Percentiles rank a stretch among this genome's conserved stretches.
Conservation (phyloP, 2,888 invertebrate species). For the Caradrina clavipalpis region DNA sequence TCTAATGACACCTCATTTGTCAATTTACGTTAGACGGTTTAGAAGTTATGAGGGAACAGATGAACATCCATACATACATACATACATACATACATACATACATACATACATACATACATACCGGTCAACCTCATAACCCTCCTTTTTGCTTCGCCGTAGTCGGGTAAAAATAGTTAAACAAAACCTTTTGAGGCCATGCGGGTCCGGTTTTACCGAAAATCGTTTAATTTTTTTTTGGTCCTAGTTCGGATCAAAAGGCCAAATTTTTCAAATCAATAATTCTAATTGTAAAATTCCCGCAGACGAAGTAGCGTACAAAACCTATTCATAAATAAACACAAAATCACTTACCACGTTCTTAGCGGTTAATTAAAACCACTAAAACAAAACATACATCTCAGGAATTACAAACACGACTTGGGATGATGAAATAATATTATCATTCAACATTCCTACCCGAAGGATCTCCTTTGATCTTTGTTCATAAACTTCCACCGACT, state of each 20-base stretch:
- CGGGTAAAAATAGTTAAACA: too few species aligned
- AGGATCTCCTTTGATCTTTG: conserved; percentile 48
- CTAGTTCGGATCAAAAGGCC: not conserved
- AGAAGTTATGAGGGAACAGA: too few species aligned
- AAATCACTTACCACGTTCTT: not conserved
- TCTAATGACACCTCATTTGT: too few species aligned
- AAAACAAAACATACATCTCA: conserved; percentile 13
- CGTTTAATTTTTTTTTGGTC: not conserved
- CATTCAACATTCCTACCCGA: conserved; percentile 39
- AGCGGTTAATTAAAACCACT: conserved; percentile 21
- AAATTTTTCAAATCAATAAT: not conserved
- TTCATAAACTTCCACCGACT: conserved; percentile 35
- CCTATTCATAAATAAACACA: not conserved
- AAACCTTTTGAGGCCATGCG: too few species aligned
- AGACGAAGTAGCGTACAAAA: too few species aligned
- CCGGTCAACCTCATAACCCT: too few species aligned
- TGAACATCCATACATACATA: too few species aligned
- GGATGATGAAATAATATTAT: conserved; percentile 53
- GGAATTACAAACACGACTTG: conserved; percentile 38
- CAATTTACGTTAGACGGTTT: too few species aligned
- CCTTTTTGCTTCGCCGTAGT: too few species aligned
- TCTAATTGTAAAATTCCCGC: too few species aligned
- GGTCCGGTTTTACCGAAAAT: not conserved
- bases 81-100: too few species aligned
- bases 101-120: too few species aligned